A percentile compares a stretch with the other conserved stretches of the same genome.
Conservation (phyloP, 92 coral and sea anemone species). For the Epizoanthus ramosus region DNA sequence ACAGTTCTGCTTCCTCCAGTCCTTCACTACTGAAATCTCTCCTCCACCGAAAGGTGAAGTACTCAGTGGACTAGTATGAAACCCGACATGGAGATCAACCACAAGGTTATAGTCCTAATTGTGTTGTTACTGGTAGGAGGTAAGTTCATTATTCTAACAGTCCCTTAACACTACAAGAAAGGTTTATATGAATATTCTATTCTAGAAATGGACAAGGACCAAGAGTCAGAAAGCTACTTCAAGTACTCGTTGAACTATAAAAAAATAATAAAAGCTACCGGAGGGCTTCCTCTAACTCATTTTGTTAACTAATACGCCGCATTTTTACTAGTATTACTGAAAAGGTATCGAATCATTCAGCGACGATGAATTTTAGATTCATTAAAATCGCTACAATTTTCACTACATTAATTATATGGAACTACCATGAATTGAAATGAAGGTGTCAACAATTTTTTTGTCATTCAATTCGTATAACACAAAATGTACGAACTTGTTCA, state of each 20-base stretch:
- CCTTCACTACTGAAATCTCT: neutral
- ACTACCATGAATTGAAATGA: neutral
- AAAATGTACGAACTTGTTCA: no score
- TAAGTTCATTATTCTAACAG: neutral
- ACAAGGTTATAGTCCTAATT: neutral
- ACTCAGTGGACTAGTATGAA: neutral
- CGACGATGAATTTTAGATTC: no score
- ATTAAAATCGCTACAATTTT: no score
- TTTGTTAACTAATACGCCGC: no score
- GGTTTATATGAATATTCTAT: neutral
- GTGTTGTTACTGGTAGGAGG: slow-evolving; percentile 5
- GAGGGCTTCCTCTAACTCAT: no score
- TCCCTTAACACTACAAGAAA: neutral
- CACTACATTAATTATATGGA: neutral
- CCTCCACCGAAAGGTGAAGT: neutral
- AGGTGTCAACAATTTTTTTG: neutral
- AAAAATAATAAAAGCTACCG: neutral
- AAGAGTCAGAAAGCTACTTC: neutral
- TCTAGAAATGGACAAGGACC: slow-evolving; percentile 1
- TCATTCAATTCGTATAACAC: no score
- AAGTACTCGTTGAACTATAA: neutral
- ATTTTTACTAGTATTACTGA: no score
- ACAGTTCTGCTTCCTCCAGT: neutral
- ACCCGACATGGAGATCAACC: slow-evolving; percentile 4
- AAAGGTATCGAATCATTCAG: no score